phyloP scores from a whole-genome alignment of 2,888 invertebrate genomes.

The Acrocera orbiculus region DNA sequence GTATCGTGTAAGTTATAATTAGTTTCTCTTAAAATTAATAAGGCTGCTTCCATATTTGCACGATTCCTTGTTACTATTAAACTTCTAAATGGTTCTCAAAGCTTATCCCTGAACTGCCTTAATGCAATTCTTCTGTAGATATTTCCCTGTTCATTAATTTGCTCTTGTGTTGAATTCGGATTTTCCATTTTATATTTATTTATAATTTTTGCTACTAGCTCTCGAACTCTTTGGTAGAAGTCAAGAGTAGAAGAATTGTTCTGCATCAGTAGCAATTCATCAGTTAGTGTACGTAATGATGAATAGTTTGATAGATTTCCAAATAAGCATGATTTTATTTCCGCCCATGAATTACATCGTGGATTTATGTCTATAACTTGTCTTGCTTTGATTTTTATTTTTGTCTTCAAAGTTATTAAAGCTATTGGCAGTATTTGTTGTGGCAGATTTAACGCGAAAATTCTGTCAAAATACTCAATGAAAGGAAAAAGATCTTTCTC shows the following conservation, averaged over 20 bases:
- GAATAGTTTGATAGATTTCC: not conserved
- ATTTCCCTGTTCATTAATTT: not conserved
- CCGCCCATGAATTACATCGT: not conserved
- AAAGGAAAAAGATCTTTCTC: not conserved
- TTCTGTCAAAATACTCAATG: not conserved
- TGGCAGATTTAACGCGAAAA: not conserved
- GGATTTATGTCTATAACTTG: not conserved
- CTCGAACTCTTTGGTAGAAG: conserved; percentile 1
- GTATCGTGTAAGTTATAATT: not conserved
- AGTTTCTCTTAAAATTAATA: not conserved
- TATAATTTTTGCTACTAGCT: not conserved
- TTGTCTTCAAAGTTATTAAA: not conserved
- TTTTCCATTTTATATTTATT: not conserved
- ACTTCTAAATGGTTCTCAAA: not conserved
- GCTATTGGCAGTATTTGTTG: not conserved
- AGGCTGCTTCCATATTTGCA: not conserved
- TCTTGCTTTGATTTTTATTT: not conserved
- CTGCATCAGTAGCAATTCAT: not conserved
- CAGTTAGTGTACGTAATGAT: not conserved
- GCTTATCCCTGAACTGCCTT: not conserved
- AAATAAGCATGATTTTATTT: not conserved
- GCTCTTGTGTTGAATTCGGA: not conserved
- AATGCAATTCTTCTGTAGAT: not conserved
- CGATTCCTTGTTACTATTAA: conserved; percentile 1
- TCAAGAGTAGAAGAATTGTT: not conserved